phyloP scores from a whole-genome alignment of 2,888 invertebrate genomes.

The Athalia rosae region DNA sequence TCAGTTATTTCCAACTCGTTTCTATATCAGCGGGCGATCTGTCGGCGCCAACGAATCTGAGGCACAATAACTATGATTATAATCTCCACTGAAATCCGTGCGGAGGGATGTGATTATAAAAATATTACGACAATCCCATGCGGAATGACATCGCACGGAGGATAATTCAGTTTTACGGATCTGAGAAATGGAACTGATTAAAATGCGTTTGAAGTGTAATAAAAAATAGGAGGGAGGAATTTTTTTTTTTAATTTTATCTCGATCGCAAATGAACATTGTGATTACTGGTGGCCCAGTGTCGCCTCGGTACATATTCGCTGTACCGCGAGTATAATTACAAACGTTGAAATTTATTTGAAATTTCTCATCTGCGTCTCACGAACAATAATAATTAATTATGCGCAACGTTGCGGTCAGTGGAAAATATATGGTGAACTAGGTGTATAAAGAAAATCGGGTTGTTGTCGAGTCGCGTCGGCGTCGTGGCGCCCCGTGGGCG shows the following conservation, averaged over 20 bases:
- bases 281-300: too few species aligned
- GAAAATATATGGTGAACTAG: conserved; percentile 9
- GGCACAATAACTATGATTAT: not conserved
- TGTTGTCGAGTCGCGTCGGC: conserved; percentile 36
- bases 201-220: too few species aligned
- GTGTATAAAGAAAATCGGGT: conserved; percentile 37
- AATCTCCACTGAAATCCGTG: conserved; percentile 7
- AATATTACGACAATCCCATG: not conserved
- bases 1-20: conserved; percentile 46
- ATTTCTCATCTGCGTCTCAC: not conserved
- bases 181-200: too few species aligned
- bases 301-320: too few species aligned
- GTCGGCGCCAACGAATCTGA: conserved; percentile 34
- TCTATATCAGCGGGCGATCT: conserved; percentile 24
- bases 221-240: not conserved
- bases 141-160: too few species aligned
- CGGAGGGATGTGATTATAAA: not conserved
- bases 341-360: not conserved
- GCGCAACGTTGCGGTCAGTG: conserved; percentile 22
- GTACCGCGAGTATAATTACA: not conserved
- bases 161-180: too few species aligned
- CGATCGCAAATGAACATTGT: not conserved
- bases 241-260: too few species aligned
- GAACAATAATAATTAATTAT: conserved; percentile 19
- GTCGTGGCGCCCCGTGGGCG: conserved; percentile 35